Evolutionary conservation across 2,797 vertebrate species (phyloP), one percentile per base, ranked within the genome.

Genomic region (Myripristis jacobus): DNA sequence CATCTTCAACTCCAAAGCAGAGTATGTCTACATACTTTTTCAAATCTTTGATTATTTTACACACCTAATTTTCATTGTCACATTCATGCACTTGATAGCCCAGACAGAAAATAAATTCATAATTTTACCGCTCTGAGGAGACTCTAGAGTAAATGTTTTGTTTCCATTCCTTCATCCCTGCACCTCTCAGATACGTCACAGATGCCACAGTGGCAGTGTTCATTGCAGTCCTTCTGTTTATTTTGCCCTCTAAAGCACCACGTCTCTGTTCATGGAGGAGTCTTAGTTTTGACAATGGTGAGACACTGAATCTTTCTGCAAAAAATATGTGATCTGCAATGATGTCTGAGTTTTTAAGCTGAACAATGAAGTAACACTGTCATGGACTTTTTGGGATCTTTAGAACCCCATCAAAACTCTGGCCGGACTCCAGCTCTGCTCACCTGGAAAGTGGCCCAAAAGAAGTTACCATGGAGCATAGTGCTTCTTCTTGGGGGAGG

Each of bases 401-500:
- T 66, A 95, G 94, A 52, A 4, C 18, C 82, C 12, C 87, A 63
- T 70, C 77, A 79, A 68, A 57, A 70, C 19, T n/a, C 66, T 31
- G 75, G 90, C 9, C 86, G 92, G 16, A 81, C 89, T 18, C 75
- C 95, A 60, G 80, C 84, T 1, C 90, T 99, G 79, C 94, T 99
- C 70, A 94, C 93, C 8, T 99, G 98, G 98, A 95, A 96, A 78
- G 91, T 93, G 57, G 94, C 90, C 72, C 96, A 99, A 63, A 95
- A 95, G 84, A 97, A 96, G 88, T 73, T 99, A 81, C 97, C 97
- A 6, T 99, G 97, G 98, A 96, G 92, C 48, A 94, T 99, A 4
- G 94, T 99, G 80, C 92, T 99, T 83, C 96, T 99, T 54, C 94
- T 99, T 11, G 98, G 98, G 54, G 98, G 98, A 19, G 97, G 98